Conservation (phyloP, 2,888 invertebrate genomes). For the Apotomis turbidana region DNA sequence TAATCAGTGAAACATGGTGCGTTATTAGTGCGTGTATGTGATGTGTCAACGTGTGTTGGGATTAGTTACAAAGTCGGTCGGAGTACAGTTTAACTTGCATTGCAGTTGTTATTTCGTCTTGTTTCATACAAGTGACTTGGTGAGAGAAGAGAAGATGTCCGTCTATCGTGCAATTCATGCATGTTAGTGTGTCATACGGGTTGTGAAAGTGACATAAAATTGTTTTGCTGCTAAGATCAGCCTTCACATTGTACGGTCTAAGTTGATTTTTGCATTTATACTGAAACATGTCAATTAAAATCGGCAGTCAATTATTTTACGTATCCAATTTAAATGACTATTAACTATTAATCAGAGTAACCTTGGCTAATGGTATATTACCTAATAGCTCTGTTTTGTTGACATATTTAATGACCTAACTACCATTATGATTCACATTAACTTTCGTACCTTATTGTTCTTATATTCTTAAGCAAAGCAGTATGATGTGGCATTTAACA, state of each 20-base stretch:
- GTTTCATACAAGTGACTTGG: too few species aligned
- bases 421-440: neutral
- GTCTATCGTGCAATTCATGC: constrained; percentile 48
- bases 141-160: constrained; percentile 44
- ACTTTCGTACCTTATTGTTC: neutral
- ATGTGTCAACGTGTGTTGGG: constrained; percentile 55
- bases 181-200: constrained; percentile 37
- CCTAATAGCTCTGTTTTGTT: constrained; percentile 8
- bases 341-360: constrained; percentile 11
- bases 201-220: constrained; percentile 38
- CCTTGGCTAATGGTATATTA: constrained; percentile 20
- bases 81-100: constrained; percentile 32
- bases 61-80: constrained; percentile 49
- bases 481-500: neutral
- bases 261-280: constrained; percentile 4
- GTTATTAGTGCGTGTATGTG: constrained; percentile 58
- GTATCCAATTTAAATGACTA: constrained; percentile 6
- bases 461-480: neutral
- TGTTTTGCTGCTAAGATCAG: constrained; percentile 36
- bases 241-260: constrained; percentile 14
- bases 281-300: constrained; percentile 6
- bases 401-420: constrained; percentile 1
- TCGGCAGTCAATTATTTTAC: neutral
- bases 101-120: constrained; percentile 37
- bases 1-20: constrained; percentile 62